Evolutionary conservation across 2,113 vertebrate genomes (phyloP), one percentile per base, ranked within the genome.

Genomic region (Lophochroa leadbeateri): DNA sequence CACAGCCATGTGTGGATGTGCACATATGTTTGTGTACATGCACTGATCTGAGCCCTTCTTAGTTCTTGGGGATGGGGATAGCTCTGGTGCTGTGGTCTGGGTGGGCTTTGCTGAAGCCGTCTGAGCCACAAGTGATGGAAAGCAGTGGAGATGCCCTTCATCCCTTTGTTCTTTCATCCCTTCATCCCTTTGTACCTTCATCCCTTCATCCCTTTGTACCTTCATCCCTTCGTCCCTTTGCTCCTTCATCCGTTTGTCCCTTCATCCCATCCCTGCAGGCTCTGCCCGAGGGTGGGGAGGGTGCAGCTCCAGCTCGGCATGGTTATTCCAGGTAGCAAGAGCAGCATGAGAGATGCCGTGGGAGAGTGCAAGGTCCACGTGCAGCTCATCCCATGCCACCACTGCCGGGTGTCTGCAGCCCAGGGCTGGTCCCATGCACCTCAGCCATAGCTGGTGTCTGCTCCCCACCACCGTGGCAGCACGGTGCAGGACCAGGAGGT

Each of bases 401-500:
- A 1, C 53, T 21, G 71, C 35, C 18, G 20, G 46, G 10, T 43
- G 39, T 23, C 4, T 0, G 35, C 28, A 17, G 57, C 69, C 31
- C 6, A 1, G 33, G 86, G 70, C 71, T 52, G 71, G 80, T 57
- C 35, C 46, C 67, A 10, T 19, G 39, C 61, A 6, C 19, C 72
- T 82, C 0, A 0, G 52, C 47, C n/a, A 1, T 0, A 20, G 39
- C 58, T 55, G 17, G 1, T 41, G 71, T 49, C 25, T 0, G 5
- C 8, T 49, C 43, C 70, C 47, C 25, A 4, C 23, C 60, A 11
- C 3, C 0, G 2, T 35, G 23, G 58, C 94, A 58, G 76, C 0
- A 6, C 7, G 0, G 43, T 35, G 86, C 53, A 5, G 35, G 41
- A 74, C 50, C 3, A 1, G 31, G 75, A 67, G 72, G 55, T 77